These are phyloP conservation scores for Bergia sp. DNA, from an alignment of 92 coral and sea anemone genomes.

Conservation along the genomic window DNA sequence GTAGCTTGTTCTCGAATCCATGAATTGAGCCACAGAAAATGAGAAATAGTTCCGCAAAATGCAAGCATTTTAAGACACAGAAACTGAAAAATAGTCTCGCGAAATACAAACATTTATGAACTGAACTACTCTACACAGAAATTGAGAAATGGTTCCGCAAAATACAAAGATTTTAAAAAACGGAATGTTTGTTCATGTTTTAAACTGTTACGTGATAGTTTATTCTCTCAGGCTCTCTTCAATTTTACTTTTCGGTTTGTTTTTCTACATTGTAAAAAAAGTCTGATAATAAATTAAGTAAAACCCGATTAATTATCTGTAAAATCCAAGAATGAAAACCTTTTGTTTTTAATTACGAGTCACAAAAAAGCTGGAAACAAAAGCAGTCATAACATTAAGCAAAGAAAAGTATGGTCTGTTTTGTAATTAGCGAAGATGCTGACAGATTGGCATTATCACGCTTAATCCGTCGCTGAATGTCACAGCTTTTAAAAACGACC, in stretches of 20 bases:
- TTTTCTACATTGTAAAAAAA: neutral
- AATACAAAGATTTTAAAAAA: too few relatives aligned
- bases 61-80: too few relatives aligned
- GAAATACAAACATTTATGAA: too few relatives aligned
- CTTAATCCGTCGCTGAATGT: constrained; percentile 38
- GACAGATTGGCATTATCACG: constrained; percentile 42
- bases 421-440: constrained; percentile 19
- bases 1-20: too few relatives aligned
- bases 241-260: neutral
- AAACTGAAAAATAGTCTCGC: too few relatives aligned
- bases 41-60: too few relatives aligned
- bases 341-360: constrained; percentile 8
- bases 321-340: neutral
- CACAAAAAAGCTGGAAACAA: neutral
- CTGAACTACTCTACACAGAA: too few relatives aligned
- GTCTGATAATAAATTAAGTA: neutral
- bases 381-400: neutral
- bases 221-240: neutral
- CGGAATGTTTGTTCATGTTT: too few relatives aligned
- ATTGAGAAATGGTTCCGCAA: too few relatives aligned
- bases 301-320: neutral
- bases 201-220: too few relatives aligned
- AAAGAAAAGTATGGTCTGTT: constrained; percentile 19
- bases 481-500: constrained; percentile 41
- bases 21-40: too few relatives aligned